Percentiles rank a stretch among this genome's conserved stretches.
Evolutionary conservation across 2,888 invertebrate species (phyloP).

Genomic region (Eremobia ochroleuca): DNA sequence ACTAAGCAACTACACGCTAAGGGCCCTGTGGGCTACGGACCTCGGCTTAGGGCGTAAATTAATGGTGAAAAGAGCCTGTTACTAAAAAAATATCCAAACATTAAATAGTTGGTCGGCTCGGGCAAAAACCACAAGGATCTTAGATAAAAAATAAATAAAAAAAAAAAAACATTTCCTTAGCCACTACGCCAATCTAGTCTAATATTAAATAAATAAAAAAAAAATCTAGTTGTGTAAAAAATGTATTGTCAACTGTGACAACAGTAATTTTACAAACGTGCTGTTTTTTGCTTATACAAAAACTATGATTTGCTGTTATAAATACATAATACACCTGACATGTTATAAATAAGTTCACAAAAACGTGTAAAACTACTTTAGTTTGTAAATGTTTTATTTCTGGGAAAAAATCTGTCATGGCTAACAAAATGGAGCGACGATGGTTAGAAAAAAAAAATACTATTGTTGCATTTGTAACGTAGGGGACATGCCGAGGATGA

Average conservation of each 20-base stretch:
- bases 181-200: neutral
- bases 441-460: neutral
- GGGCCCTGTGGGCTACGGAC: too few species aligned
- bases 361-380: conserved; percentile 23
- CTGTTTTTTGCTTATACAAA: conserved; percentile 22
- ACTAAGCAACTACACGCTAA: too few species aligned
- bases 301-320: conserved; percentile 47
- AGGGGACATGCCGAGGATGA: neutral
- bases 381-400: conserved; percentile 11
- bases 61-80: neutral
- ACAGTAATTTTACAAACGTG: conserved; percentile 16
- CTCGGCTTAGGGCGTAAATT: neutral
- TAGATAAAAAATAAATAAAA: too few species aligned
- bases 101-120: neutral
- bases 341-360: conserved; percentile 24
- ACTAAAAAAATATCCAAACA: neutral
- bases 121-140: neutral
- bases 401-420: conserved; percentile 36
- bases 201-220: neutral
- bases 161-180: neutral
- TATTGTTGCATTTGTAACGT: neutral
- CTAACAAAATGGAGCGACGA: neutral
- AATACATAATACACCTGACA: conserved; percentile 25
- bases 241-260: conserved; percentile 1
- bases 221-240: too few species aligned